A percentile compares a stretch with the other conserved stretches of the same genome.
phyloP scores from a whole-genome alignment of 2,888 invertebrate genomes.

The Icerya purchasi region DNA sequence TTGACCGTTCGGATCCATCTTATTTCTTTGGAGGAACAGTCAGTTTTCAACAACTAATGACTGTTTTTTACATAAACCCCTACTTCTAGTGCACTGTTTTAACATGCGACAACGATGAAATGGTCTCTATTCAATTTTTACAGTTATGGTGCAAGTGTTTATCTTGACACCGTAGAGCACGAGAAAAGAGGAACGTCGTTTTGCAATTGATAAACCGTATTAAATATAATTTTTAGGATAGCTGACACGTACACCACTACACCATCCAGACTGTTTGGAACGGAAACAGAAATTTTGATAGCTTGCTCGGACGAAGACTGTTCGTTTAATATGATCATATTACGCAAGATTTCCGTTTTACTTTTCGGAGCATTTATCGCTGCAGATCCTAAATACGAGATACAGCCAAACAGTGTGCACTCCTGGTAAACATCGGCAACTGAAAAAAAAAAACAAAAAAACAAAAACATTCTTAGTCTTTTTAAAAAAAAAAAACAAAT shows the following conservation, averaged over 20 bases:
- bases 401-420: conserved; percentile 76
- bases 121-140: too few species aligned
- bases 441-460: conserved; percentile 3
- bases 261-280: conserved; percentile 82
- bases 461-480: too few species aligned
- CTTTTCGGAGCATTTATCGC: conserved; percentile 80
- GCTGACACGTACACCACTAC: conserved; percentile 58
- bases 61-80: too few species aligned
- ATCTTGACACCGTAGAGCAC: not conserved
- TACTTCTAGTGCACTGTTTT: too few species aligned
- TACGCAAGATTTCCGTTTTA: conserved; percentile 74
- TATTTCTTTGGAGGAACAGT: too few species aligned
- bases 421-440: conserved; percentile 36
- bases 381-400: conserved; percentile 79
- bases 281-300: conserved; percentile 74
- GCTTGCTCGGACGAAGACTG: conserved; percentile 46
- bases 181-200: not conserved
- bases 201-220: not conserved
- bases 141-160: too few species aligned
- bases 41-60: too few species aligned
- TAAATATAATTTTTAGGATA: conserved; percentile 8
- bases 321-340: conserved; percentile 78
- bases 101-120: too few species aligned
- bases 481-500: too few species aligned
- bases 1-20: too few species aligned